phyloP scores from a whole-genome alignment of 2,113 vertebrate genomes.

The Ifrita kowaldi region DNA sequence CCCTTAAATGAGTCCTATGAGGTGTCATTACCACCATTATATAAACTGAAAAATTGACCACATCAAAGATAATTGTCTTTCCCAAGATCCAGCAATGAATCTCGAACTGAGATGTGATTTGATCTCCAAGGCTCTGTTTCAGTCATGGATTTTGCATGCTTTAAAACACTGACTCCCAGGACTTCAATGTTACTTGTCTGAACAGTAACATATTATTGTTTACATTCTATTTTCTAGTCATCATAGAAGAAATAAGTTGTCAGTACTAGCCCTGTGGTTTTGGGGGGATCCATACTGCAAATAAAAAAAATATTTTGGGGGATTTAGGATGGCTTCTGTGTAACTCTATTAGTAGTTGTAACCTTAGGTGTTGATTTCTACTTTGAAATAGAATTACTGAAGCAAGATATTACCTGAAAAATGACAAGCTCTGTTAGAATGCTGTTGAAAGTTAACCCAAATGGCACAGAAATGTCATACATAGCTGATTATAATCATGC shows the following conservation, averaged over 20 bases:
- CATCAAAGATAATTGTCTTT: conserved; percentile 48
- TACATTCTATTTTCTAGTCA: neutral
- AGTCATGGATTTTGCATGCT: neutral
- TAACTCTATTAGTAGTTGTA: neutral
- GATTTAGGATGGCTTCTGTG: neutral
- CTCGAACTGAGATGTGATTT: neutral
- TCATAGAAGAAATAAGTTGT: neutral
- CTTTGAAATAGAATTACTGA: conserved; percentile 28
- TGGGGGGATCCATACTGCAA: neutral
- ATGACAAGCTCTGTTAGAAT: neutral
- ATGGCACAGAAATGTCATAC: conserved; percentile 25
- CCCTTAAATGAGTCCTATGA: conserved; percentile 17
- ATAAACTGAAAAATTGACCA: conserved; percentile 20
- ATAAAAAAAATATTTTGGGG: neutral
- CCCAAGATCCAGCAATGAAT: conserved; percentile 3
- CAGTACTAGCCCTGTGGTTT: neutral
- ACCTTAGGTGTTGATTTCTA: neutral
- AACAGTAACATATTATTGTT: neutral
- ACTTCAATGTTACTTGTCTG: neutral
- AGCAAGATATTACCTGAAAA: conserved; percentile 37
- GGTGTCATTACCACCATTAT: conserved; percentile 37
- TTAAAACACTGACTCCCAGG: neutral
- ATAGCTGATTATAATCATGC: conserved; percentile 1
- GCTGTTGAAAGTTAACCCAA: conserved; percentile 36
- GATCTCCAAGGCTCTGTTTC: neutral